Evolutionary conservation across 2,888 invertebrate species (phyloP), one percentile per base, ranked within the genome.

Genomic region (Xestobium rufovillosum): DNA sequence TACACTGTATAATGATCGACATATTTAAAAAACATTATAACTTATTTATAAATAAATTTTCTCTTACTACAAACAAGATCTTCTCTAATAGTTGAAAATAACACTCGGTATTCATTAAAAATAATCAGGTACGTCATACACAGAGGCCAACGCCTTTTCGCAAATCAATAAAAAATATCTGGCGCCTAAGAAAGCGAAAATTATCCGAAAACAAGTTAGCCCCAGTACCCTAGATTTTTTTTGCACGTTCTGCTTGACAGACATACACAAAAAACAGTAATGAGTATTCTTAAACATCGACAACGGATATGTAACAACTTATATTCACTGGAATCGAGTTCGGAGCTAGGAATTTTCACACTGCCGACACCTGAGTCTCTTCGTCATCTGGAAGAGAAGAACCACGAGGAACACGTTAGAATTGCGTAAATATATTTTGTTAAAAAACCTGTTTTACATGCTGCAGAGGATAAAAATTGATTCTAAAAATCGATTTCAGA

Each of bases 341-440:
- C 37, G 35, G 34, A 47, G 35, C 32, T 36, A 33, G n/a, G n/a
- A n/a, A n/a, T n/a, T n/a, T n/a, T 62, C 56, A 66, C 45, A 78
- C 77, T 41, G 77, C 77, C 35, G 78, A 78, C 45, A 78, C 77
- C 65, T 77, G 78, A 36, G 77, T 73, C 57, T 76, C 76, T 54
- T 77, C 77, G 52, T 78, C 77, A 68, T 76, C 76, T 76, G 69
- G 43, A 66, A 69, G 58, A 59, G 52, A 60, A 56, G 46, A 43
- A n/a, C n/a, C n/a, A n/a, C n/a, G n/a, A n/a, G n/a, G n/a, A n/a
- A n/a, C n/a, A n/a, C n/a, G n/a, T n/a, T n/a, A n/a, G n/a, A n/a
- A n/a, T n/a, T n/a, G n/a, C n/a, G n/a, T n/a, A n/a, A n/a, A n/a
- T n/a, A n/a, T n/a, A n/a, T n/a, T n/a, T n/a, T n/a, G n/a, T n/a